These are phyloP conservation scores for Zaprionus nigranus DNA, from an alignment of 1,140 invertebrate genomes.

Conservation along the genomic window DNA sequence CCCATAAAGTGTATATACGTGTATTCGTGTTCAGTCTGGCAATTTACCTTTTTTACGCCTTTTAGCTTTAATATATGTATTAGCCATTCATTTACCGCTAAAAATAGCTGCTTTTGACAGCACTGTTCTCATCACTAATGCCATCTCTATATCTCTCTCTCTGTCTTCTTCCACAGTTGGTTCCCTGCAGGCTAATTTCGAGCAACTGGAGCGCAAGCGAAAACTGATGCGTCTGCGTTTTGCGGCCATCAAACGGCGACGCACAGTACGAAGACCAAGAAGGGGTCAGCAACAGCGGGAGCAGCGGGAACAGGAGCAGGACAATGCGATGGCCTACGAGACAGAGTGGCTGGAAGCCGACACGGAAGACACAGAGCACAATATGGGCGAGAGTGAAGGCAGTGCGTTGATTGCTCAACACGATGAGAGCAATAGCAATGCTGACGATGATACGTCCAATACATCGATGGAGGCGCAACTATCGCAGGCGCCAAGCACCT, in stretches of 20 bases:
- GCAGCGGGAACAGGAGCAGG: conserved; percentile 18
- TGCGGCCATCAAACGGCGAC: conserved; percentile 40
- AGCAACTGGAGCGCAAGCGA: conserved; percentile 49
- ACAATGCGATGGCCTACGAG: conserved; percentile 35
- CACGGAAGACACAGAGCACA: conserved; percentile 24
- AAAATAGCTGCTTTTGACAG: no score
- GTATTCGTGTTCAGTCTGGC: no score
- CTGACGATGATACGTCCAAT: conserved; percentile 45
- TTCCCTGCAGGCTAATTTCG: conserved; percentile 43
- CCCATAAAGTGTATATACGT: no score
- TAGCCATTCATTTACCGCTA: no score
- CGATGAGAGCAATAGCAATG: conserved; percentile 21
- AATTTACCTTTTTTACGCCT: no score
- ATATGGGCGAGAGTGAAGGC: conserved; percentile 28
- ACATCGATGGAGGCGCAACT: conserved; percentile 74
- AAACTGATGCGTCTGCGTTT: conserved; percentile 38
- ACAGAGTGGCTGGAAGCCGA: conserved; percentile 30
- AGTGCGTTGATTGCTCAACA: conserved; percentile 10
- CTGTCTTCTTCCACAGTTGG: conserved; percentile 31
- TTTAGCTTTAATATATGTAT: no score
- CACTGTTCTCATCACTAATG: neutral
- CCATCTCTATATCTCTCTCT: neutral
- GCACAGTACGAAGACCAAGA: conserved; percentile 21
- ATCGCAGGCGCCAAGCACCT: conserved; percentile 63
- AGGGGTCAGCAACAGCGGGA: conserved; percentile 15